Percentiles rank a stretch among this genome's conserved stretches.
These are phyloP conservation scores for Seladonia tumulorum DNA, from an alignment of 2,888 invertebrate species.

Conservation along the genomic window DNA sequence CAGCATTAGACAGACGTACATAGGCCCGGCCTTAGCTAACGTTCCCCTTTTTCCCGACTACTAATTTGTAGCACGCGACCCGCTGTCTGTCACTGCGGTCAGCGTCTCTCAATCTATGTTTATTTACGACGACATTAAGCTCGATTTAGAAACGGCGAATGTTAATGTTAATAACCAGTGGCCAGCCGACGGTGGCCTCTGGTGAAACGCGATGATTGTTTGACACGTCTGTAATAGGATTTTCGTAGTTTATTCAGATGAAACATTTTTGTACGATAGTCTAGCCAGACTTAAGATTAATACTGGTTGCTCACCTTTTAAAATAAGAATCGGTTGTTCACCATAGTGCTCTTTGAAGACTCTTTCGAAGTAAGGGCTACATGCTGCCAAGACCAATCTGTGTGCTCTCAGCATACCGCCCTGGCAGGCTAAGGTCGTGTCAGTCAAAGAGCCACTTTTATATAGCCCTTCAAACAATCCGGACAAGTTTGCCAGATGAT, in stretches of 20 bases:
- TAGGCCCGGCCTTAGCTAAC: not conserved
- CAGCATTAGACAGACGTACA: not conserved
- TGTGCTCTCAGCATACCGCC: slow-evolving; percentile 90
- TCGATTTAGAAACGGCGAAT: slow-evolving; percentile 6
- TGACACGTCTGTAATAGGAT: not conserved
- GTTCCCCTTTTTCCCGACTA: slow-evolving; percentile 6
- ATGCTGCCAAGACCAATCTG: slow-evolving; percentile 90
- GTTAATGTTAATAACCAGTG: not conserved
- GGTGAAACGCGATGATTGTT: too few species aligned
- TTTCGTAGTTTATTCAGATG: too few species aligned
- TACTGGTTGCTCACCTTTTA: slow-evolving; percentile 84
- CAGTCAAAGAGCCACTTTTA: slow-evolving; percentile 89
- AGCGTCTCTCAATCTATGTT: slow-evolving; percentile 14
- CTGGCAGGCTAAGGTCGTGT: slow-evolving; percentile 90
- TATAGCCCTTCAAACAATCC: slow-evolving; percentile 89
- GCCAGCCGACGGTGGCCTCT: not conserved
- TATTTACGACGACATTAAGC: slow-evolving; percentile 2
- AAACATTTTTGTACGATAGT: too few species aligned
- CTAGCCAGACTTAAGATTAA: too few species aligned
- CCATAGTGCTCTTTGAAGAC: slow-evolving; percentile 91
- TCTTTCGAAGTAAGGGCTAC: slow-evolving; percentile 91
- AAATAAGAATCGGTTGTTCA: slow-evolving; percentile 90
- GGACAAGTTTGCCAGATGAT: slow-evolving; percentile 90
- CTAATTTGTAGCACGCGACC: slow-evolving; percentile 17
- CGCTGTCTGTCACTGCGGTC: slow-evolving; percentile 5